A percentile compares a stretch with the other conserved stretches of the same genome.
phyloP scores from a whole-genome alignment of 2,888 invertebrate species.

The Brachycybe producta region DNA sequence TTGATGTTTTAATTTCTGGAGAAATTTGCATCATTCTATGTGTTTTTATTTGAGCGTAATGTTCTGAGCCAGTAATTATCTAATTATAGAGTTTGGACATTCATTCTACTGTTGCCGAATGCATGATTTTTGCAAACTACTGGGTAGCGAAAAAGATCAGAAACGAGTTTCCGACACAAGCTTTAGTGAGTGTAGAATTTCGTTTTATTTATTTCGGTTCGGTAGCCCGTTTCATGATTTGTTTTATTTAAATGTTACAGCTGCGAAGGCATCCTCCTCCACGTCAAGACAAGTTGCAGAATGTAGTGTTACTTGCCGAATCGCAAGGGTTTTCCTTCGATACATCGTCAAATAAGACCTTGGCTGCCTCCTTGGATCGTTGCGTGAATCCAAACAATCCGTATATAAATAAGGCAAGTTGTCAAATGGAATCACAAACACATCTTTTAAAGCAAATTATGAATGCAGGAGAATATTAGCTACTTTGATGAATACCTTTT shows the following conservation, averaged over 20 bases:
- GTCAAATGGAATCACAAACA: too few species aligned
- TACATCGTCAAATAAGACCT: constrained; percentile 29
- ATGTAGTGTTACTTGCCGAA: constrained; percentile 29
- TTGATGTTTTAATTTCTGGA: too few species aligned
- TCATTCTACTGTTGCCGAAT: constrained; percentile 34
- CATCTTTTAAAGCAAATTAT: too few species aligned
- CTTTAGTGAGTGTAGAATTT: constrained; percentile 23
- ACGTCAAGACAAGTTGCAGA: constrained; percentile 30
- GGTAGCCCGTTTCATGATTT: neutral
- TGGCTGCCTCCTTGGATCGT: constrained; percentile 31
- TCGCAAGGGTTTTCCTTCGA: constrained; percentile 29
- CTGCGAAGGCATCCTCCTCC: constrained; percentile 33
- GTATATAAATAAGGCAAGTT: constrained; percentile 29
- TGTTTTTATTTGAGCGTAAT: too few species aligned
- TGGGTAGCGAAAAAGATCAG: constrained; percentile 33
- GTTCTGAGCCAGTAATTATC: too few species aligned
- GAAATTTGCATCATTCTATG: too few species aligned
- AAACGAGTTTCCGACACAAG: constrained; percentile 28
- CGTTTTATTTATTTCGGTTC: neutral
- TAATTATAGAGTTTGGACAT: constrained; percentile 29
- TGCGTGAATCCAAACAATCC: constrained; percentile 31
- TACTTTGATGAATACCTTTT: too few species aligned
- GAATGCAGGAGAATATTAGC: too few species aligned
- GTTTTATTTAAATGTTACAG: constrained; percentile 21
- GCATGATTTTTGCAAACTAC: constrained; percentile 35